Conservation (phyloP, 1,140 invertebrate species). For the Dolichoris vasculosae region DNA sequence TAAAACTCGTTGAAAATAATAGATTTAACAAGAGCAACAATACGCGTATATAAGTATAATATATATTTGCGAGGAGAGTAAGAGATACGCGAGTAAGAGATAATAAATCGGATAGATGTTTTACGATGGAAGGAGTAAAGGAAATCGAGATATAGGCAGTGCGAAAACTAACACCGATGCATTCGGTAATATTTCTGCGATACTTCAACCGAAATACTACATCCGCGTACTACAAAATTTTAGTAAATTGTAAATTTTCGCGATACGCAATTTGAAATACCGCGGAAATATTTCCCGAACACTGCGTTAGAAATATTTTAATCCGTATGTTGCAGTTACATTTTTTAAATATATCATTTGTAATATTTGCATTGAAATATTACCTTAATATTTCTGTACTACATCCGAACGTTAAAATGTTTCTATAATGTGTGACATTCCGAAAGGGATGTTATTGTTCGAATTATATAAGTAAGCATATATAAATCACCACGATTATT, state of each 20-base stretch:
- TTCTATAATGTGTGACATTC: neutral
- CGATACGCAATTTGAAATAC: neutral
- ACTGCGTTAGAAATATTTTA: neutral
- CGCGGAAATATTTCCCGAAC: neutral
- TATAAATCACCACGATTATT: slow-evolving; percentile 12
- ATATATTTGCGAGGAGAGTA: neutral
- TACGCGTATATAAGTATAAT: slow-evolving; percentile 6
- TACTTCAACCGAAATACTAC: neutral
- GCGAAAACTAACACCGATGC: neutral
- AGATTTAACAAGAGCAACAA: neutral
- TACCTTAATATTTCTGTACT: slow-evolving; percentile 10
- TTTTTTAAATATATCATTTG: neutral
- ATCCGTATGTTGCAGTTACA: neutral
- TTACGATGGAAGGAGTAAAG: neutral
- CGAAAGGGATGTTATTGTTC: slow-evolving; percentile 7
- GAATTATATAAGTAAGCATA: slow-evolving; percentile 22
- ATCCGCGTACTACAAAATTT: neutral
- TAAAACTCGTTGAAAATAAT: slow-evolving; percentile 17
- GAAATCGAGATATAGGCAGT: neutral
- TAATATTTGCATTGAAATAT: neutral
- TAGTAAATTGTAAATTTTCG: neutral
- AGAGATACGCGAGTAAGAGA: neutral
- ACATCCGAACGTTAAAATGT: neutral
- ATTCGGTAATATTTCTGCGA: neutral
- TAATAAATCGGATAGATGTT: slow-evolving; percentile 13